phyloP scores from a whole-genome alignment of 2,888 invertebrate species.

The Pyrrhosoma nymphula region DNA sequence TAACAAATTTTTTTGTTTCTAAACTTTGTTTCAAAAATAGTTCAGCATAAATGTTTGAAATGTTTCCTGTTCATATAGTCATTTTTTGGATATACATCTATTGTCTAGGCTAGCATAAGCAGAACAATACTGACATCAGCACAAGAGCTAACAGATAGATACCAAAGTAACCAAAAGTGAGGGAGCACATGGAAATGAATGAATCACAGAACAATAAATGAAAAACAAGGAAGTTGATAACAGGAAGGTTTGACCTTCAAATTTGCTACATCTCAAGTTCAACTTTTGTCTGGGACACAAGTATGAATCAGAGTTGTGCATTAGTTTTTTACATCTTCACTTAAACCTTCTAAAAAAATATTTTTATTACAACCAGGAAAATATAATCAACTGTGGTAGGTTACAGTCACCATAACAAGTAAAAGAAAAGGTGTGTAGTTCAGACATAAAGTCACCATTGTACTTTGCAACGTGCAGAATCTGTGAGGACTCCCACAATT shows the following conservation, averaged over 20 bases:
- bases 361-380: neutral
- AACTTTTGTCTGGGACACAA: neutral
- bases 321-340: neutral
- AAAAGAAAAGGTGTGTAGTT: neutral
- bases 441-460: neutral
- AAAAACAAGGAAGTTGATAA: neutral
- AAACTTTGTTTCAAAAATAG: constrained; percentile 36
- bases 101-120: constrained; percentile 21
- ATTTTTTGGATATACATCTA: neutral
- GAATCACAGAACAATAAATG: neutral
- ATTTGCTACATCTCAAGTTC: neutral
- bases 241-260: neutral
- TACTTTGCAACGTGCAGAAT: constrained; percentile 1
- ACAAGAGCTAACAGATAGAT: neutral
- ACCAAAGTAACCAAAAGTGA: neutral
- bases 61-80: neutral
- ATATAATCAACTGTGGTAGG: neutral
- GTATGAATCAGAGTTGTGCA: neutral
- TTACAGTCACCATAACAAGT: neutral
- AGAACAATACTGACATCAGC: constrained; percentile 15
- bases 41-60: constrained; percentile 22
- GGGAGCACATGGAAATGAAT: neutral
- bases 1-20: constrained; percentile 19
- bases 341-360: neutral
- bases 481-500: neutral